These are phyloP conservation scores for Cylas formicarius DNA, from an alignment of 1,140 invertebrate species.

Conservation along the genomic window DNA sequence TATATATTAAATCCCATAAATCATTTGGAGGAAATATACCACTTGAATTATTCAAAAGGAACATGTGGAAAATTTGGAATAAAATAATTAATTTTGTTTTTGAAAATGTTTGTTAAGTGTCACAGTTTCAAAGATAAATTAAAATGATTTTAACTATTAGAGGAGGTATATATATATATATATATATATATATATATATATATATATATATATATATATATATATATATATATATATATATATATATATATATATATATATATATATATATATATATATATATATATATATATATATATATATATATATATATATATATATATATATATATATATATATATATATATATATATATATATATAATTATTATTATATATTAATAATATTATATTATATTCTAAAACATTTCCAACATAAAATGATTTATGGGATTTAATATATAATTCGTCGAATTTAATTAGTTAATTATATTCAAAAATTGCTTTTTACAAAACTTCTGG, in stretches of 20 bases:
- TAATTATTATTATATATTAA: conserved; percentile 8
- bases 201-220: conserved; percentile 7
- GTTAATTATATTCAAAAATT: too few relatives aligned
- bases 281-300: conserved; percentile 7
- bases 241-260: conserved; percentile 7
- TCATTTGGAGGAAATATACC: too few relatives aligned
- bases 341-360: conserved; percentile 13
- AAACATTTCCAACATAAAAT: not conserved
- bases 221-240: conserved; percentile 7
- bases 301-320: conserved; percentile 9
- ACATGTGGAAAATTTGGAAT: too few relatives aligned
- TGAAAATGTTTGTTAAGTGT: too few relatives aligned
- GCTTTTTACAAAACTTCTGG: too few relatives aligned
- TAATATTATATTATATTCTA: conserved; percentile 1
- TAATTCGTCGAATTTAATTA: too few relatives aligned
- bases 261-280: conserved; percentile 7
- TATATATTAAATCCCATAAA: too few relatives aligned
- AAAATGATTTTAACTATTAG: too few relatives aligned
- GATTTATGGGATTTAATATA: not conserved
- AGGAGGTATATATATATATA: conserved; percentile 3
- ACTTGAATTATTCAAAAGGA: too few relatives aligned
- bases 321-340: conserved; percentile 2
- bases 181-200: conserved; percentile 7
- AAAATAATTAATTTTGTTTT: too few relatives aligned
- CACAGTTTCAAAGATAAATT: too few relatives aligned